Base-by-base conservation (phyloP, 2,113 vertebrate species). In the Gymnorhina tibicen region DNA sequence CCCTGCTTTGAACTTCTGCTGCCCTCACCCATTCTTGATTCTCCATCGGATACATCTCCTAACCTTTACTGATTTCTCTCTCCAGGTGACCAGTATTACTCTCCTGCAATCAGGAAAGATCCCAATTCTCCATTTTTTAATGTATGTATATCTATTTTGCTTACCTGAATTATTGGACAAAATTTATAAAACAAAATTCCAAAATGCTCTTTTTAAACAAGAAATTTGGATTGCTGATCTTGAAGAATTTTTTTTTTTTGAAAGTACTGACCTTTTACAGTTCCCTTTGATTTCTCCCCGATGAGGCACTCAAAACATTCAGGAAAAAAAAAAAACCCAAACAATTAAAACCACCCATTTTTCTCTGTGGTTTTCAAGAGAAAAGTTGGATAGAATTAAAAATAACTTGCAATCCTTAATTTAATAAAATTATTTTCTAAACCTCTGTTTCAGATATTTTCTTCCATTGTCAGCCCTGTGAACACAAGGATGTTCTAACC, bases 321-420 rank as follows among this genome's bases (percentile, higher is more conserved):
- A 91, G 33, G n/a, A n/a, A 41, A 33, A 0, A 23, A 50, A 72
- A 9, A 80, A 64, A 67, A 1, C 4, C 9, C 23, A 18, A 39
- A 27, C 2, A 22, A 33, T 20, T 41, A 19, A 44, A 58, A 42
- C 3, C 3, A 5, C 2, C 1, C 7, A 0, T 32, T 53, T 53
- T 53, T 37, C 13, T 35, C 44, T 41, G 7, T 35, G 30, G 3
- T 10, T 91, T 63, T 13, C n/a, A 77, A 80, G 30, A 81, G 6
- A 4, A 68, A 62, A 70, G 2, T 1, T 75, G 6, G 20, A 63
- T 50, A 7, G 60, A 74, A 53, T 30, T 10, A 28, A 24, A 58
- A 85, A 23, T 16, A 32, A 16, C 2, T 52, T 87, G 58, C 24
- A 52, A 42, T 44, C 6, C 52, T 55, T 32, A 79, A 39, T 63